Conservation (phyloP, 2,888 invertebrate species). For the Lepidochitona cinerea region DNA sequence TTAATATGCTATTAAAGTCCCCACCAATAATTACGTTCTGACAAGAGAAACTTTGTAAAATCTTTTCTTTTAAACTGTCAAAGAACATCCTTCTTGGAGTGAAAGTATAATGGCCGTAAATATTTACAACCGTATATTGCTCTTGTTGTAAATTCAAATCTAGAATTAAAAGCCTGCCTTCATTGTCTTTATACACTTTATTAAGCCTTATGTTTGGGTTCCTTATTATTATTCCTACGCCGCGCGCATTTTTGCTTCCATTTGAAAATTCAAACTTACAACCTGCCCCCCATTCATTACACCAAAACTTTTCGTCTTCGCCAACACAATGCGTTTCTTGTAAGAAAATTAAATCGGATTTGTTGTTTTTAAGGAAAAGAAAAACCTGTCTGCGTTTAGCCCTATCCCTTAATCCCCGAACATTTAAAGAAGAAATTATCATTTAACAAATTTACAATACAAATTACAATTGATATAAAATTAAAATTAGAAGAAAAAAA, state of each 20-base stretch:
- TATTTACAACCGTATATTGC: neutral
- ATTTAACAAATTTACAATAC: no score
- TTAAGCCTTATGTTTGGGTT: no score
- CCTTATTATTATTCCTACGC: neutral
- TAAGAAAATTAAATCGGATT: neutral
- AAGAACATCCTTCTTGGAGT: no score
- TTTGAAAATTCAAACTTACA: neutral
- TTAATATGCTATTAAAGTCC: neutral
- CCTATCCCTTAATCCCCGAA: neutral
- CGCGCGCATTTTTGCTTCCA: neutral
- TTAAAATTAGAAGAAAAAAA: no score
- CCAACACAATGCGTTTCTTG: neutral
- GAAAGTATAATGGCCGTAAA: neutral
- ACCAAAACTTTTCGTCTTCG: neutral
- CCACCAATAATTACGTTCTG: no score
- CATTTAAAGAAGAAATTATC: neutral
- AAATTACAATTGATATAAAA: no score
- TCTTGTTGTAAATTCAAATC: neutral
- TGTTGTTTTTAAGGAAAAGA: neutral
- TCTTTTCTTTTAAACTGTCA: no score
- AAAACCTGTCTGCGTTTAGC: neutral
- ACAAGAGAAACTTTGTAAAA: no score
- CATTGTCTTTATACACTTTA: no score
- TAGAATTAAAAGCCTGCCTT: no score
- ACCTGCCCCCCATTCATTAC: neutral